phyloP scores from a whole-genome alignment of 2,113 vertebrate species.

The Sturnira hondurensis region DNA sequence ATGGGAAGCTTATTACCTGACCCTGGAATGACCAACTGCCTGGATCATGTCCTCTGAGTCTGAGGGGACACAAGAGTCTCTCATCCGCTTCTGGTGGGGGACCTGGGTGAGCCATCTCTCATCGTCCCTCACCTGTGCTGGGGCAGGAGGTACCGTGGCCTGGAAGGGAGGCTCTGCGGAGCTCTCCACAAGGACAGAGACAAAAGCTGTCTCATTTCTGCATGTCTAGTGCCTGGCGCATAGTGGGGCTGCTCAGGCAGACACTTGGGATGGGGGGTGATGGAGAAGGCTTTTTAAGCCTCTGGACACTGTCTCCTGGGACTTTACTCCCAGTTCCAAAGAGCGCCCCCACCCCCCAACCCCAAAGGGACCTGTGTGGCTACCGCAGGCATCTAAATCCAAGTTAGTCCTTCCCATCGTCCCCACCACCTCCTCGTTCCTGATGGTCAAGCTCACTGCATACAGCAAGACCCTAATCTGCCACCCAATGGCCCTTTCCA shows the following conservation, averaged over 20 bases:
- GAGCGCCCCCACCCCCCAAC: not conserved
- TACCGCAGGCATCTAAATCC: not conserved
- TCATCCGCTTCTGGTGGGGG: not conserved
- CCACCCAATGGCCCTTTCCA: not conserved
- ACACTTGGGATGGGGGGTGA: not conserved
- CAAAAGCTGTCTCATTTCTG: too few relatives aligned
- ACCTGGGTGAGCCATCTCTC: not conserved
- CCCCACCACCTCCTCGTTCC: not conserved
- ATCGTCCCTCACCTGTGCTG: not conserved
- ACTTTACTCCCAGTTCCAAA: not conserved
- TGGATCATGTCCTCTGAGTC: not conserved
- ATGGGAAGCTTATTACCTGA: not conserved
- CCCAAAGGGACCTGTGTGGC: not conserved
- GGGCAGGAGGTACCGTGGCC: not conserved
- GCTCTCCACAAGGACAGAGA: not conserved
- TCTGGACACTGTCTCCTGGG: not conserved
- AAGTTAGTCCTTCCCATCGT: not conserved
- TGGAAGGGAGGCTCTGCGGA: not conserved
- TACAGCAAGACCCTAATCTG: not conserved
- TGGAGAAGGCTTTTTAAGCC: not conserved
- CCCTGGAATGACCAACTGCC: not conserved
- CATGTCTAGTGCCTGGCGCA: not conserved
- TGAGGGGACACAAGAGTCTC: not conserved
- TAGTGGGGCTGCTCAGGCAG: not conserved
- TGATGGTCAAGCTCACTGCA: not conserved